Evolutionary conservation across 2,888 invertebrate species (phyloP).

Genomic region (Boloria euphrosyne): DNA sequence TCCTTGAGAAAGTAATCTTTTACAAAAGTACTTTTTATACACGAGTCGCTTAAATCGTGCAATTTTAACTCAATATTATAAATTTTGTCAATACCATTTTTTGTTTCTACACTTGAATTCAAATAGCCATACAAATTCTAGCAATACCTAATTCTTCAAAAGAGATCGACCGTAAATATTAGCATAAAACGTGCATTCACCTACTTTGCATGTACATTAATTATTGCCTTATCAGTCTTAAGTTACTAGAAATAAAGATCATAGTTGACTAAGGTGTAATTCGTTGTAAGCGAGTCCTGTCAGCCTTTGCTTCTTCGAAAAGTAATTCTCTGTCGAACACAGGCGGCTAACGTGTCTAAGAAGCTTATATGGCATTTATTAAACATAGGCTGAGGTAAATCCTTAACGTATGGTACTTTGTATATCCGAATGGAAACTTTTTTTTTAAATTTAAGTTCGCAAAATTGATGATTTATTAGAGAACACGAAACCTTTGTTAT

Average conservation of each 20-base stretch:
- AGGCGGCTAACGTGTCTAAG: conserved; percentile 43
- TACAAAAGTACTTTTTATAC: neutral
- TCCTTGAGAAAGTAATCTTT: neutral
- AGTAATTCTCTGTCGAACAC: conserved; percentile 51
- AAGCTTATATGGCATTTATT: conserved; percentile 35
- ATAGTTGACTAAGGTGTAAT: conserved; percentile 11
- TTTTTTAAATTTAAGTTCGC: too few species aligned
- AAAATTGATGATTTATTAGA: too few species aligned
- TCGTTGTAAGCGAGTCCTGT: conserved; percentile 33
- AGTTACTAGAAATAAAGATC: conserved; percentile 20
- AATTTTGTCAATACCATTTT: too few species aligned
- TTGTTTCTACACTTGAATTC: neutral
- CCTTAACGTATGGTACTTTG: conserved; percentile 18
- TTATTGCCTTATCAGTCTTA: conserved; percentile 18
- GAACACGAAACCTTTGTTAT: too few species aligned
- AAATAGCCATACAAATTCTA: neutral
- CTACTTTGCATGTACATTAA: conserved; percentile 1
- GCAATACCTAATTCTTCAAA: conserved; percentile 14
- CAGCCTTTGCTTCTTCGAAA: conserved; percentile 55
- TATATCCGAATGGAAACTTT: neutral
- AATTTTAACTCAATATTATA: neutral
- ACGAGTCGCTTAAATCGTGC: neutral
- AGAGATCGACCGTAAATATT: conserved; percentile 47
- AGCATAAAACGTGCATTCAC: conserved; percentile 46
- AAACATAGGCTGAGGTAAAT: conserved; percentile 21